Percentiles rank a stretch among this genome's conserved stretches.
Evolutionary conservation across 1,140 invertebrate genomes (phyloP).

Genomic region (Drosophila erecta): DNA sequence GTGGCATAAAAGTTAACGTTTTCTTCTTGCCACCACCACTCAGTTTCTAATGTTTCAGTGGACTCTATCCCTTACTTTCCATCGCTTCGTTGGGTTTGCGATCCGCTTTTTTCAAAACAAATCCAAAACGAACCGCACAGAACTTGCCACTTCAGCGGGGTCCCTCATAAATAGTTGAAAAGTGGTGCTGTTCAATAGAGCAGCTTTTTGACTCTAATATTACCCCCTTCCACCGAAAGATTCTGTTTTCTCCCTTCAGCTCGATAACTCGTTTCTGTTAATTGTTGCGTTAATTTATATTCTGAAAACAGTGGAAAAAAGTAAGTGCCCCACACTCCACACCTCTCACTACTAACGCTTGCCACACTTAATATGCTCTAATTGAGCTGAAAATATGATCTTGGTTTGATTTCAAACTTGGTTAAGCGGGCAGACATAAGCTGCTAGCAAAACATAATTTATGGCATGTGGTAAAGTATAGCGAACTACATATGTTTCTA

Average conservation of each 20-base stretch:
- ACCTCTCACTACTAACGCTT: constrained; percentile 14
- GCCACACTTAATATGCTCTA: constrained; percentile 52
- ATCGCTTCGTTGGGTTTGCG: constrained; percentile 38
- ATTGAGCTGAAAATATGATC: constrained; percentile 45
- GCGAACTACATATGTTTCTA: not conserved
- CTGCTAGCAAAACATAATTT: constrained; percentile 1
- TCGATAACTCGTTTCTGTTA: constrained; percentile 54
- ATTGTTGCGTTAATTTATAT: constrained; percentile 67
- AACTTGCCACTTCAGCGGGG: constrained; percentile 55
- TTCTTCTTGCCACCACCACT: constrained; percentile 6
- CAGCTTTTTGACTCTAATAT: constrained; percentile 1
- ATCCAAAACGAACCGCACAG: constrained; percentile 20
- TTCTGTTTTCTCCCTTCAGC: constrained; percentile 18
- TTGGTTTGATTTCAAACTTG: constrained; percentile 8
- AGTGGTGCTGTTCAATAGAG: constrained; percentile 28
- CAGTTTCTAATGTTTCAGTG: constrained; percentile 9
- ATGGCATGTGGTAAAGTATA: not conserved
- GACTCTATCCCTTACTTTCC: not conserved
- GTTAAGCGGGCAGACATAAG: constrained; percentile 4
- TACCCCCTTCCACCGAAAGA: constrained; percentile 13
- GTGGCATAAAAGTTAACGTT: constrained; percentile 49
- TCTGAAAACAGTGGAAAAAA: constrained; percentile 20
- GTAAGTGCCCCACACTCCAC: not conserved
- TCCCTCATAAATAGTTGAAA: constrained; percentile 29
- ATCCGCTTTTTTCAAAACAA: constrained; percentile 14